phyloP scores from a whole-genome alignment of 2,888 invertebrate genomes.

The Eupithecia centaureata region DNA sequence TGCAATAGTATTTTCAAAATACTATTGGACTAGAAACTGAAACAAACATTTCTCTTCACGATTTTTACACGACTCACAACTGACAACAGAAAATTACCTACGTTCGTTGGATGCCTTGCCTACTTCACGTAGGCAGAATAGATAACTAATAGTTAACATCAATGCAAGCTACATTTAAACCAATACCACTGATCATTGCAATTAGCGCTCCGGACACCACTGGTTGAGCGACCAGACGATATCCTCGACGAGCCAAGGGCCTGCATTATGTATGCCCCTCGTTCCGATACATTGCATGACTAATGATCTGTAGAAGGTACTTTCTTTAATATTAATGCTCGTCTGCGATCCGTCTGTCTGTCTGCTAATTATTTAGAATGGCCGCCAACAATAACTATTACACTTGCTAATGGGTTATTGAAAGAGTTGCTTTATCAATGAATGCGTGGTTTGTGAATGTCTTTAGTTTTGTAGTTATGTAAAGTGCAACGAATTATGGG shows the following conservation, averaged over 20 bases:
- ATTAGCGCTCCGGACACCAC: not conserved
- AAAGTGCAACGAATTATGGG: not conserved
- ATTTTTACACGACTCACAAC: not conserved
- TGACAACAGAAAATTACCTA: not conserved
- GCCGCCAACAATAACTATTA: constrained; percentile 26
- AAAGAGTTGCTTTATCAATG: constrained; percentile 17
- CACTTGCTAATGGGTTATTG: constrained; percentile 24
- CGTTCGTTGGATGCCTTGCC: not conserved
- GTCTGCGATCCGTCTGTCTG: constrained; percentile 42
- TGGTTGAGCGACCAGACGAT: constrained; percentile 10
- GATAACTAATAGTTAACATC: not conserved
- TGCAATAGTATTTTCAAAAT: too few relatives aligned
- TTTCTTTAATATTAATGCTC: constrained; percentile 44
- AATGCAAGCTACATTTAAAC: not conserved
- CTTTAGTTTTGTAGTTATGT: not conserved
- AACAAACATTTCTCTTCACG: too few relatives aligned
- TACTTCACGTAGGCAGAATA: not conserved
- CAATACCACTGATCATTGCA: constrained; percentile 6
- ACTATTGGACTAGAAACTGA: not conserved
- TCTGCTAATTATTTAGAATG: constrained; percentile 36
- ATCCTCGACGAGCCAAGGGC: constrained; percentile 43
- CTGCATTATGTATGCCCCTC: constrained; percentile 61
- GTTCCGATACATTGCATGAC: constrained; percentile 79
- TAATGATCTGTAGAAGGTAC: constrained; percentile 63
- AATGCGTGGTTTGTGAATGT: not conserved